phyloP scores from a whole-genome alignment of 2,797 vertebrate genomes.

The Pogonophryne albipinna region DNA sequence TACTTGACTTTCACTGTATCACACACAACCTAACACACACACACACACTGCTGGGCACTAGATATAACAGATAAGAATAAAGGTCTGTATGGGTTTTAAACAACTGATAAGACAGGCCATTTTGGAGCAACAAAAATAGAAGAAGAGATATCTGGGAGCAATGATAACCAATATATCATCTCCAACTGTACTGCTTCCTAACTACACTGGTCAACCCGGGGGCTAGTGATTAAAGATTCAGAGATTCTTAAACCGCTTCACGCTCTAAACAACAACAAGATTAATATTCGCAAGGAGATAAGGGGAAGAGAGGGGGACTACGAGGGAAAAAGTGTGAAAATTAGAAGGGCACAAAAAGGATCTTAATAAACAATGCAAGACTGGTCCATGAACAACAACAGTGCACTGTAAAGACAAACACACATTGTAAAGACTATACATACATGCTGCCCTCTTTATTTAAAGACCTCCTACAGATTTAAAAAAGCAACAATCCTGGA shows the following conservation, averaged over 20 bases:
- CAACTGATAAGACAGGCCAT: slow-evolving; percentile 66
- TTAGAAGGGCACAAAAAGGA: slow-evolving; percentile 34
- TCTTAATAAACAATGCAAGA: slow-evolving; percentile 63
- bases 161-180: slow-evolving; percentile 69
- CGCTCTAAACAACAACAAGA: slow-evolving; percentile 81
- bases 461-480: slow-evolving; percentile 52
- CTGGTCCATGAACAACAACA: slow-evolving; percentile 40
- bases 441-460: slow-evolving; percentile 73
- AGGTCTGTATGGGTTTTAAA: slow-evolving; percentile 71
- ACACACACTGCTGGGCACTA: slow-evolving; percentile 35
- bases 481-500: slow-evolving; percentile 51
- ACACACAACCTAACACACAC: slow-evolving; percentile 14
- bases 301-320: slow-evolving; percentile 42
- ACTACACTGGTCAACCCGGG: slow-evolving; percentile 77
- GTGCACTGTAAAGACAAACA: slow-evolving; percentile 28
- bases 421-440: not conserved
- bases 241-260: slow-evolving; percentile 73
- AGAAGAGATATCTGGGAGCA: slow-evolving; percentile 74
- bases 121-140: slow-evolving; percentile 75
- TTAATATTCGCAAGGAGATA: slow-evolving; percentile 75
- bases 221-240: slow-evolving; percentile 82
- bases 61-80: slow-evolving; percentile 60
- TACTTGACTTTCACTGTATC: slow-evolving; percentile 60
- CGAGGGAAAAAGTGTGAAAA: slow-evolving; percentile 56
- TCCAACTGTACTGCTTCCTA: slow-evolving; percentile 64